Conservation (phyloP, 2,113 vertebrate genomes). For the Pomatorhinus ruficollis region DNA sequence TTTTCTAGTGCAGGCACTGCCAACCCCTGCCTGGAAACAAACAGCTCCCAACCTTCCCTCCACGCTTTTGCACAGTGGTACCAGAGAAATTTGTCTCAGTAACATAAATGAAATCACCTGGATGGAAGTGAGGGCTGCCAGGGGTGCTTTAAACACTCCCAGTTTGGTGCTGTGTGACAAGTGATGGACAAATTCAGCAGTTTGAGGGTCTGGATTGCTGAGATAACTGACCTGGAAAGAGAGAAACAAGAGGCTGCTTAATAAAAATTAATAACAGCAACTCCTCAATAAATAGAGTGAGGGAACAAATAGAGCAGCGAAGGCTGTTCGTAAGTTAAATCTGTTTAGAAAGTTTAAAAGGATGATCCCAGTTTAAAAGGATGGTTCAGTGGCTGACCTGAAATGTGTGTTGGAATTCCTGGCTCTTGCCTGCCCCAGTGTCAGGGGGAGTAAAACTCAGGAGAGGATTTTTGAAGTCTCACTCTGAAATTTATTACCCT, state of each 20-base stretch:
- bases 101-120: background rate
- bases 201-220: background rate
- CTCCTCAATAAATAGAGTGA: background rate
- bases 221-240: background rate
- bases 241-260: too few species aligned
- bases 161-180: background rate
- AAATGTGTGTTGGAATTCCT: too few species aligned
- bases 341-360: background rate
- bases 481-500: too few species aligned
- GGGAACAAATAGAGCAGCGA: background rate
- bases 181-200: background rate
- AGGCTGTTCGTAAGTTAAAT: background rate
- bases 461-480: too few species aligned
- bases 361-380: background rate
- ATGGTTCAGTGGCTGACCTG: too few species aligned
- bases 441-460: too few species aligned
- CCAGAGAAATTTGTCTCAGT: background rate
- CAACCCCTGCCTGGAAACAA: background rate
- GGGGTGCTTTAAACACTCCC: background rate
- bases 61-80: background rate
- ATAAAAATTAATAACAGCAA: too few species aligned
- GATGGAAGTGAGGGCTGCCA: background rate
- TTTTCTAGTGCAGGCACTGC: background rate
- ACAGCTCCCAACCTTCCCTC: background rate
- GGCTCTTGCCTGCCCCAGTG: too few species aligned